Conservation (phyloP, 35 echinoderm and acorn worm species). For the Nesometra sesokonis region DNA sequence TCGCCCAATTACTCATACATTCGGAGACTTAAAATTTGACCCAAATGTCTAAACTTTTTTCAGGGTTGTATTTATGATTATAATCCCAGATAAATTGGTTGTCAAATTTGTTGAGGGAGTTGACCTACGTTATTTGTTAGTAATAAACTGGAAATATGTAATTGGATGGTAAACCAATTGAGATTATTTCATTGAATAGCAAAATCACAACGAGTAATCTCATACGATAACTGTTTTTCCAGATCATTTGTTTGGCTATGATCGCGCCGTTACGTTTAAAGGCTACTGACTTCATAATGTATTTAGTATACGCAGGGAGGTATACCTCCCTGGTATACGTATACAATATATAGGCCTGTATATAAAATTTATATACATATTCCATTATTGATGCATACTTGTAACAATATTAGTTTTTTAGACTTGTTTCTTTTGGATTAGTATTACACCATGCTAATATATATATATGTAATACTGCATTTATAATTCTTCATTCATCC, state of each 20-base stretch:
- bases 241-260: background rate
- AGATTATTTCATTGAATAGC: background rate
- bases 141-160: background rate
- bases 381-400: too few species aligned
- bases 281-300: too few species aligned
- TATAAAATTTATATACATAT: too few species aligned
- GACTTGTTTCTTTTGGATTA: too few species aligned
- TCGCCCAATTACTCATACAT: background rate
- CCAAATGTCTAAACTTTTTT: background rate
- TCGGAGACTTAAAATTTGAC: background rate
- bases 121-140: background rate
- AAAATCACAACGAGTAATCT: background rate
- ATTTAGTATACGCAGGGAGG: too few species aligned
- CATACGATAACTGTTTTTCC: background rate
- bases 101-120: background rate
- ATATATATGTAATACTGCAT: too few species aligned
- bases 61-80: background rate
- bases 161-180: background rate
- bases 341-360: too few species aligned
- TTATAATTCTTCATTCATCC: too few species aligned
- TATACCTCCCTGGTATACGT: too few species aligned
- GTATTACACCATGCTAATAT: too few species aligned
- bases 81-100: background rate
- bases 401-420: too few species aligned
- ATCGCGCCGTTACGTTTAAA: background rate